Base-by-base conservation (phyloP, 2,113 vertebrate genomes). In the Echinops telfairi region DNA sequence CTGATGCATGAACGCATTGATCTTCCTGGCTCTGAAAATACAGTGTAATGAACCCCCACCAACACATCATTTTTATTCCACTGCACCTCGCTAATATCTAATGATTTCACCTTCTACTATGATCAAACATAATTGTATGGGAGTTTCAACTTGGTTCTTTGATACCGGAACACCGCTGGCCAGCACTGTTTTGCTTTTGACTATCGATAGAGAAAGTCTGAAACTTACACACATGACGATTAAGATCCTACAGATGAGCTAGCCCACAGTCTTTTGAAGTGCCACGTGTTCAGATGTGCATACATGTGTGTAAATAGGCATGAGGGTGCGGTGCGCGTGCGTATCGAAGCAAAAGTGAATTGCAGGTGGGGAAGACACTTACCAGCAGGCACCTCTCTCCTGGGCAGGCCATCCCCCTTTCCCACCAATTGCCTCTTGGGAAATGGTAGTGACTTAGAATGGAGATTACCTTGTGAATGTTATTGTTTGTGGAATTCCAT, bases 61-160 rank as follows among this genome's bases (percentile, higher is more conserved):
- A 98, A 98, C 98, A 97, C 97, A 98, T 98, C 98, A 98, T 98
- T 98, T 98, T 98, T 98, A 98, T 98, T 98, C 98, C 96, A 97
- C 97, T 97, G 97, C 97, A 98, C 98, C 97, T 98, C 96, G 95
- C 98, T 98, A 98, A 98, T 98, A 98, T 98, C 98, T 98, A 98
- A 98, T 98, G 98, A 98, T 98, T 98, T 98, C 98, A 98, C 98
- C 98, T 98, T 98, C 98, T 97, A 97, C 98, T 95, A 95, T 98
- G 98, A 98, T 98, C 97, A 97, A 97, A 98, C 97, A 97, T 98
- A 98, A 98, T 98, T 98, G 98, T 97, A 97, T 97, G 98, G 98
- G 98, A 98, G 98, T 98, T 98, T 96, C 97, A 97, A 97, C 97
- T 98, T 98, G 98, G 98, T 98, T 98, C 97, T 98, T 90, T 97